Evolutionary conservation across 2,888 invertebrate genomes (phyloP).

Genomic region (Ceraclea dissimilis): DNA sequence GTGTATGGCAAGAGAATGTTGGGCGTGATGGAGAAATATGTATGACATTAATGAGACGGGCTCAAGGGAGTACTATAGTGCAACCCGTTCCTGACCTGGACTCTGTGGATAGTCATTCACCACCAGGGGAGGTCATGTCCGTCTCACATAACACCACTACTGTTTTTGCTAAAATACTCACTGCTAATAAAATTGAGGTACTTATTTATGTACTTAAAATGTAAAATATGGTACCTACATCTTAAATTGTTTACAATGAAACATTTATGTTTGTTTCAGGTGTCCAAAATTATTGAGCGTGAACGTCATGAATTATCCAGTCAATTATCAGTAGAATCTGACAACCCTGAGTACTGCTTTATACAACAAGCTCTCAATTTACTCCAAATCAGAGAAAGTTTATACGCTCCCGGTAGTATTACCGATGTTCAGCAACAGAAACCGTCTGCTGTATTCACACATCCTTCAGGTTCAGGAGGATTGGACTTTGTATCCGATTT

Average conservation of each 20-base stretch:
- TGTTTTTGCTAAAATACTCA: conserved; percentile 69
- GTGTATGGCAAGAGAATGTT: conserved; percentile 45
- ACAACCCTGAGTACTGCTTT: conserved; percentile 77
- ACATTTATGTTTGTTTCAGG: not conserved
- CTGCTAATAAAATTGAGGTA: conserved; percentile 63
- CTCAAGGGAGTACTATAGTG: conserved; percentile 60
- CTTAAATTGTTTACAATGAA: not conserved
- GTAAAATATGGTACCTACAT: not conserved
- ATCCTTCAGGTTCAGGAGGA: not conserved
- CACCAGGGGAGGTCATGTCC: conserved; percentile 33
- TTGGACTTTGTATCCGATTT: not conserved
- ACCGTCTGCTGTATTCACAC: not conserved
- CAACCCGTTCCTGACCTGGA: conserved; percentile 51
- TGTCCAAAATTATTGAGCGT: conserved; percentile 55
- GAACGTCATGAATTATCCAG: conserved; percentile 62
- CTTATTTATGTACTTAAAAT: conserved; percentile 19
- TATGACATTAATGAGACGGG: conserved; percentile 81
- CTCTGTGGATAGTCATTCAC: conserved; percentile 44
- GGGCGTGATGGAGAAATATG: conserved; percentile 60
- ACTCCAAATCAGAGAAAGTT: conserved; percentile 45
- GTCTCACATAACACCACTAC: conserved; percentile 46
- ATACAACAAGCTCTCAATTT: conserved; percentile 75
- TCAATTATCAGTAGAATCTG: conserved; percentile 59
- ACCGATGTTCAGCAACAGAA: not conserved
- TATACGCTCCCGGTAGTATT: not conserved